Conservation (phyloP, 1,140 invertebrate genomes). For the Drosophila fuyamai region DNA sequence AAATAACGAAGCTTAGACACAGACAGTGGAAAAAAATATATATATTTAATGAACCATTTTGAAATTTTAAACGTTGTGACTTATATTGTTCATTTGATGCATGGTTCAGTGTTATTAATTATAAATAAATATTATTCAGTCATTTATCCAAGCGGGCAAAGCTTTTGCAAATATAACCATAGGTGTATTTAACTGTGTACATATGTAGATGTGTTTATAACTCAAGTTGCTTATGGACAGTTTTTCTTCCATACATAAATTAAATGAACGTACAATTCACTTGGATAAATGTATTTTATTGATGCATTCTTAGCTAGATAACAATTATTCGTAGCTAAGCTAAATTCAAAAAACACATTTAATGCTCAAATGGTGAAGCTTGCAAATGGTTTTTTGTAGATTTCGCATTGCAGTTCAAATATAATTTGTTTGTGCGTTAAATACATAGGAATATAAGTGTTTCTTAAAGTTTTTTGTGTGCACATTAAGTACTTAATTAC, state of each 20-base stretch:
- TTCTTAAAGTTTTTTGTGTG: conserved; percentile 49
- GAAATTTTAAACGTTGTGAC: conserved; percentile 79
- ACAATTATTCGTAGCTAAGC: conserved; percentile 63
- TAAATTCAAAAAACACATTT: conserved; percentile 17
- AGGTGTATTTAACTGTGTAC: conserved; percentile 44
- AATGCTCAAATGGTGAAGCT: conserved; percentile 42
- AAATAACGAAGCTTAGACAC: conserved; percentile 42
- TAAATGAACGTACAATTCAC: conserved; percentile 48
- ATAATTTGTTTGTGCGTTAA: conserved; percentile 42
- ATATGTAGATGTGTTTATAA: conserved; percentile 39
- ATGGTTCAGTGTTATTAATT: conserved; percentile 66
- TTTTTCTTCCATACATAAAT: conserved; percentile 75
- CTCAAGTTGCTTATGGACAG: conserved; percentile 76
- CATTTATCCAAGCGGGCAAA: conserved; percentile 1
- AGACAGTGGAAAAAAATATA: conserved; percentile 10
- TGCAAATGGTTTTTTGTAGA: conserved; percentile 51
- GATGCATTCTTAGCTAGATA: conserved; percentile 77
- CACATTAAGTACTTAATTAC: conserved; percentile 41
- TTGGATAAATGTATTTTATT: conserved; percentile 77
- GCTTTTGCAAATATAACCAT: conserved; percentile 17
- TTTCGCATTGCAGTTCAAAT: conserved; percentile 57
- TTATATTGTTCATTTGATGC: conserved; percentile 74
- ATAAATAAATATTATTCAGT: conserved; percentile 45
- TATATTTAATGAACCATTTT: conserved; percentile 54
- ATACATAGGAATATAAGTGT: conserved; percentile 19